Evolutionary conservation across 2,113 vertebrate genomes (phyloP), one percentile per base, ranked within the genome.

Genomic region (Vidua macroura): DNA sequence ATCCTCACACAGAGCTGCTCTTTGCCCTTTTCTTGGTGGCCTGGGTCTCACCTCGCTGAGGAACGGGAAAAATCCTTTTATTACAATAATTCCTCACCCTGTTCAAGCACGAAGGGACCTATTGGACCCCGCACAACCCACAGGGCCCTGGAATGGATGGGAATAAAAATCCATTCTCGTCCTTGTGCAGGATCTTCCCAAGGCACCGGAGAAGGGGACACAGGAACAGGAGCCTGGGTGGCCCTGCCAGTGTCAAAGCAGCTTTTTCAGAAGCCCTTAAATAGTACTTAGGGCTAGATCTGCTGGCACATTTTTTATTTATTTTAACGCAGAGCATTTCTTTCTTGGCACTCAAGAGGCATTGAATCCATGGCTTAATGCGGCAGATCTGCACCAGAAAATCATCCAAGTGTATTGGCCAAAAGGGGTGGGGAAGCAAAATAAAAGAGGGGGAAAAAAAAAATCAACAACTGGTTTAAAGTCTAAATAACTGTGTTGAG

Each of bases 321-420:
- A 44, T 90, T 89, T 91, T 60, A 79, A 52, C 33, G 63, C 4
- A 2, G 69, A 85, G 67, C 55, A 46, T 66, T 90, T 88, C 23
- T 92, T 91, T 79, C 87, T 94, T 93, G 91, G 91, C 92, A 66
- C 60, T 41, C 66, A 10, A 7, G 66, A 86, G 44, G 56, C 55
- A 56, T 78, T 55, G 64, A 51, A 94, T 83, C 88, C 77, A 39
- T 62, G 27, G 84, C 80, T 86, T 96, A 93, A 95, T 95, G 83
- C 11, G 0, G 21, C 59, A 83, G 81, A 80, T 95, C 80, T 64
- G 83, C 90, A 81, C 46, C 76, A 95, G 79, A 60, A 94, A 92
- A 83, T 84, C 86, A 95, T 23, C 80, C 62, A 64, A 81, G 83
- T 64, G 83, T 15, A 60, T 72, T 92, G 93, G 80, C 80, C 93